Conservation (phyloP, 2,888 invertebrate genomes). For the Diaphora mendica region DNA sequence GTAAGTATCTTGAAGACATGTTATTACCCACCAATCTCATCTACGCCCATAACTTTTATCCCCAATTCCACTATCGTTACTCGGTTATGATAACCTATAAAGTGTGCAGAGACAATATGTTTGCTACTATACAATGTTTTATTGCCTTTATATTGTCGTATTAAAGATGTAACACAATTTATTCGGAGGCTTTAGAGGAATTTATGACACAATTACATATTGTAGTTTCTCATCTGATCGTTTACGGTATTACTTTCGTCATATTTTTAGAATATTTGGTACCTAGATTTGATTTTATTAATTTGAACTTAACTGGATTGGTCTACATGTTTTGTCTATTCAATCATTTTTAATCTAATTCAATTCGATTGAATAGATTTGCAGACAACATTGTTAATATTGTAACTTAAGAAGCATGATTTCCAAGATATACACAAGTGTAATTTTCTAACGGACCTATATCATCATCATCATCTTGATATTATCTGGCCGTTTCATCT, state of each 20-base stretch:
- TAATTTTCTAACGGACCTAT: too few relatives aligned
- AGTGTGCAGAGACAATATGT: slow-evolving; percentile 34
- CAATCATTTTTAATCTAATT: neutral
- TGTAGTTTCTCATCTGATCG: neutral
- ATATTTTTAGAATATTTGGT: neutral
- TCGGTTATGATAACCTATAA: slow-evolving; percentile 29
- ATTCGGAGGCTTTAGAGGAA: slow-evolving; percentile 29
- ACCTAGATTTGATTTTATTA: neutral
- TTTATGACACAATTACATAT: slow-evolving; percentile 30
- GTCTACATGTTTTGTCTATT: neutral
- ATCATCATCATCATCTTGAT: too few relatives aligned
- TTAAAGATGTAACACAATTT: slow-evolving; percentile 20
- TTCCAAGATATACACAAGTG: too few relatives aligned
- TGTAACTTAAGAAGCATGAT: too few relatives aligned
- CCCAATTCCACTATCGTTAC: slow-evolving; percentile 28
- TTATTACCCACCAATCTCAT: slow-evolving; percentile 19
- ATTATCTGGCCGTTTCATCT: too few relatives aligned
- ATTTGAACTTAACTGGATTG: neutral
- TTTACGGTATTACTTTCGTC: neutral
- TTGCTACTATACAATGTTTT: slow-evolving; percentile 32
- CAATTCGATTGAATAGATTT: too few relatives aligned
- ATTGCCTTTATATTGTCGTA: slow-evolving; percentile 29
- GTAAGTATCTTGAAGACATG: neutral
- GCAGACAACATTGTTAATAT: too few relatives aligned
- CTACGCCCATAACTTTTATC: slow-evolving; percentile 27